Conservation (phyloP, 2,888 invertebrate species). For the Athalia circularis region DNA sequence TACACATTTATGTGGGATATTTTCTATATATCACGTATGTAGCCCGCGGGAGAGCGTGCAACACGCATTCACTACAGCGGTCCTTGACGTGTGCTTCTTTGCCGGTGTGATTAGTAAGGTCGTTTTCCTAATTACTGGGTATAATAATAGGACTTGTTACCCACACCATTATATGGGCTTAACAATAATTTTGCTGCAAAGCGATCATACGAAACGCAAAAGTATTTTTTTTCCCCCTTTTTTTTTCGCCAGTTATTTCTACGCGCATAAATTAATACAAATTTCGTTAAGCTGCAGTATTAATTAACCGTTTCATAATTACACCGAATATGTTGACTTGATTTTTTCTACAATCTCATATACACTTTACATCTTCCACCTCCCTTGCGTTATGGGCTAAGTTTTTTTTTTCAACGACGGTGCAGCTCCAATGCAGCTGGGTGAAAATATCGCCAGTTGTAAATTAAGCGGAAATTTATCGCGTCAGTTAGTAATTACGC, state of each 20-base stretch:
- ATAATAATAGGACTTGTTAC: conserved; percentile 58
- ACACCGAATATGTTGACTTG: too few relatives aligned
- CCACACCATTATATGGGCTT: conserved; percentile 38
- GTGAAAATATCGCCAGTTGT: conserved; percentile 56
- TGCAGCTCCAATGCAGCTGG: conserved; percentile 31
- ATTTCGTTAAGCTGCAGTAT: not conserved
- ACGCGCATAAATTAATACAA: too few relatives aligned
- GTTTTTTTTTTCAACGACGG: not conserved
- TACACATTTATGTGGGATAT: not conserved
- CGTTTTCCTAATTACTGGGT: conserved; percentile 64
- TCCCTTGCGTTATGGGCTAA: not conserved
- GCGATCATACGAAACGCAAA: conserved; percentile 4
- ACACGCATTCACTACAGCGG: conserved; percentile 59
- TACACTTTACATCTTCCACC: not conserved
- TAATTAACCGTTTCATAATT: not conserved
- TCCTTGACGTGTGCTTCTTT: conserved; percentile 51
- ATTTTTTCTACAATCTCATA: not conserved
- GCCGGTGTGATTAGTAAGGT: conserved; percentile 63
- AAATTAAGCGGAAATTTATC: conserved; percentile 59
- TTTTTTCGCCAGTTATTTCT: not conserved
- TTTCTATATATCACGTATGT: not conserved
- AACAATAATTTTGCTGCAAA: conserved; percentile 52
- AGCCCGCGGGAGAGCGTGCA: conserved; percentile 56
- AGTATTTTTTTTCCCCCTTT: not conserved
- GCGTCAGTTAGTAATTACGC: conserved; percentile 58